Evolutionary conservation across 2,888 invertebrate species (phyloP).

Genomic region (Chrysolina haemoptera): DNA sequence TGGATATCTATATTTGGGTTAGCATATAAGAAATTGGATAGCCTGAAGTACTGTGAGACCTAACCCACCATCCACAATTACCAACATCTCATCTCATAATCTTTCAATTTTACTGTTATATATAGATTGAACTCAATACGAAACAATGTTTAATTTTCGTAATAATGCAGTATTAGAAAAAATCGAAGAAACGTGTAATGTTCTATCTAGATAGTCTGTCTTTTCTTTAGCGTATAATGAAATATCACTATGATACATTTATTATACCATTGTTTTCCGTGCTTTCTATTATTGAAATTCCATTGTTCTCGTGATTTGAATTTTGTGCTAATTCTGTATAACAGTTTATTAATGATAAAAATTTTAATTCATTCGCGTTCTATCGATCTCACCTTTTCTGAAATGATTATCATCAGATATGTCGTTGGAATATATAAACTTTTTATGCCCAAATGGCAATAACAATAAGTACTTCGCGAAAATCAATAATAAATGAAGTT

Average conservation of each 20-base stretch:
- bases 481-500: background rate
- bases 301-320: constrained; percentile 7
- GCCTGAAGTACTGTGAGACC: too few species aligned
- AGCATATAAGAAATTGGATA: too few species aligned
- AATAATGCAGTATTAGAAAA: background rate
- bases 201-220: background rate
- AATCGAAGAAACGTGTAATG: background rate
- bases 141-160: background rate
- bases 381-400: background rate
- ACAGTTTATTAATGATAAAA: background rate
- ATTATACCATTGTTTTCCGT: constrained; percentile 10
- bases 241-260: constrained; percentile 9
- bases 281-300: constrained; percentile 7
- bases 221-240: background rate
- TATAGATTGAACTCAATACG: too few species aligned
- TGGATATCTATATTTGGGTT: too few species aligned
- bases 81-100: too few species aligned
- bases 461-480: background rate
- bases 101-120: too few species aligned
- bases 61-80: too few species aligned
- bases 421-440: background rate
- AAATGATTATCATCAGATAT: background rate
- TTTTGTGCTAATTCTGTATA: background rate
- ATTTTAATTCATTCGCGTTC: background rate
- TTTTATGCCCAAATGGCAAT: background rate